Evolutionary conservation across 2,797 vertebrate species (phyloP).

Genomic region (Chaenodraco wilsoni): DNA sequence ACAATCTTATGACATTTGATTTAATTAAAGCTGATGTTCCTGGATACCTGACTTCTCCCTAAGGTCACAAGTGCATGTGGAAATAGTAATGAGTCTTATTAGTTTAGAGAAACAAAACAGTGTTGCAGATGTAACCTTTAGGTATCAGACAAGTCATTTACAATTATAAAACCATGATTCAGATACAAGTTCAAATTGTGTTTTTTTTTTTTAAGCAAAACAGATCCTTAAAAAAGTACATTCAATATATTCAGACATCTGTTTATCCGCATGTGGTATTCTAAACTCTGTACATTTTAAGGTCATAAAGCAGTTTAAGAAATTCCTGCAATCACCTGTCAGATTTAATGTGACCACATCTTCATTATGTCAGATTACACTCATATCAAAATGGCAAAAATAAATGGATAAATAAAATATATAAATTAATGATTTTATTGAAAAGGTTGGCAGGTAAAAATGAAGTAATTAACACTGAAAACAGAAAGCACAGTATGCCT

Average conservation of each 20-base stretch:
- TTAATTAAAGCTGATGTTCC: slow-evolving; percentile 17
- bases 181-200: background rate
- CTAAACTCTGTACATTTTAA: background rate
- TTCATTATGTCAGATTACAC: background rate
- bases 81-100: slow-evolving; percentile 6
- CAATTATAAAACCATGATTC: background rate
- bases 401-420: background rate
- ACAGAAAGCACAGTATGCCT: background rate
- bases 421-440: background rate
- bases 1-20: slow-evolving; percentile 32
- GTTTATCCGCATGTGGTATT: background rate
- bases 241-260: background rate
- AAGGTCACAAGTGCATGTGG: background rate
- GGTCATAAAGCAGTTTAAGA: background rate
- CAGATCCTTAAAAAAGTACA: background rate
- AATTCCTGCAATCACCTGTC: background rate
- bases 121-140: background rate
- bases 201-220: background rate
- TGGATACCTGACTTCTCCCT: background rate
- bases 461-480: background rate
- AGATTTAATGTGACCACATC: background rate
- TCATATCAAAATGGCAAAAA: background rate
- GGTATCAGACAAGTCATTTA: background rate
- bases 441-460: background rate
- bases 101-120: background rate